phyloP scores from a whole-genome alignment of 2,797 vertebrate genomes.

The Pangasius larnaudii region DNA sequence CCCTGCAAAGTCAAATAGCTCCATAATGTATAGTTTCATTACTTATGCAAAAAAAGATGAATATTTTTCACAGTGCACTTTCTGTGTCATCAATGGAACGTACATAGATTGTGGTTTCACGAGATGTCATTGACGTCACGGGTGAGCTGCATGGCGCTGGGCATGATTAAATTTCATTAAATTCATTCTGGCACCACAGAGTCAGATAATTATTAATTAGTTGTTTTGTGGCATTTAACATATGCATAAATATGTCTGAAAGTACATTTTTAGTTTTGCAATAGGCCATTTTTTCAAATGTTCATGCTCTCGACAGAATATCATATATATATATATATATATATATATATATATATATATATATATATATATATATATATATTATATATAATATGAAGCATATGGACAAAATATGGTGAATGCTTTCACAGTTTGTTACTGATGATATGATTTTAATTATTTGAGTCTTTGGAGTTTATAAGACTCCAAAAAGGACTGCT shows the following conservation, averaged over 20 bases:
- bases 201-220: background rate
- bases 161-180: constrained; percentile 27
- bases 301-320: background rate
- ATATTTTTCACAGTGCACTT: constrained; percentile 11
- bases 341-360: too few species aligned
- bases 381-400: background rate
- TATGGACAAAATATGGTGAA: constrained; percentile 20
- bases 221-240: background rate
- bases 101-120: background rate
- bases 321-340: background rate
- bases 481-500: background rate
- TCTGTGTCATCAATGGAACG: constrained; percentile 13
- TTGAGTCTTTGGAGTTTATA: background rate
- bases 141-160: background rate
- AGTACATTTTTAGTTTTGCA: background rate
- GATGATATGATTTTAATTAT: constrained; percentile 9
- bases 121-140: background rate
- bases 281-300: background rate
- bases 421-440: background rate
- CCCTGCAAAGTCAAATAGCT: constrained; percentile 24
- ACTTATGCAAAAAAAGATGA: constrained; percentile 16
- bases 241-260: constrained; percentile 15
- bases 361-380: too few species aligned
- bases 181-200: constrained; percentile 4
- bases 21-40: constrained; percentile 22